Evolutionary conservation across 1,140 invertebrate species (phyloP).

Genomic region (Sipha flava): DNA sequence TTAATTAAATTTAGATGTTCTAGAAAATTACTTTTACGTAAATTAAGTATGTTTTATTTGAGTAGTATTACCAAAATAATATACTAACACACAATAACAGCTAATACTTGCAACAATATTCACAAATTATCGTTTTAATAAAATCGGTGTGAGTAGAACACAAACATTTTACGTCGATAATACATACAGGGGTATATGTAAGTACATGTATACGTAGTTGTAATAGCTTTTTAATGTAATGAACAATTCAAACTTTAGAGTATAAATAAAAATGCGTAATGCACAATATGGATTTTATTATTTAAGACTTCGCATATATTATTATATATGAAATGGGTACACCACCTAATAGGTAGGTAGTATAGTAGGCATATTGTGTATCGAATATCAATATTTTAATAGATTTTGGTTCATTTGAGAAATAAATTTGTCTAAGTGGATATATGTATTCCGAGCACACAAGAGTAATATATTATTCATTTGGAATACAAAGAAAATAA

Average conservation of each 20-base stretch:
- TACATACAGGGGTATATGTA: too few species aligned
- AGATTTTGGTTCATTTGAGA: not conserved
- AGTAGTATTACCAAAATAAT: not conserved
- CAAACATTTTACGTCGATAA: too few species aligned
- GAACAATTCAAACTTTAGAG: too few species aligned
- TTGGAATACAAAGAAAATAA: conserved; percentile 1
- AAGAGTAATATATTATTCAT: not conserved
- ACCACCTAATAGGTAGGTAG: too few species aligned
- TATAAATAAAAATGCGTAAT: too few species aligned
- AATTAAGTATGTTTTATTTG: too few species aligned
- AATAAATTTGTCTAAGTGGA: conserved; percentile 10
- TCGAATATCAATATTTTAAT: not conserved
- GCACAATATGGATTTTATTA: not conserved
- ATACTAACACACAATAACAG: not conserved
- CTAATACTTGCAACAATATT: too few species aligned
- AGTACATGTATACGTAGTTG: too few species aligned
- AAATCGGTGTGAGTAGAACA: too few species aligned
- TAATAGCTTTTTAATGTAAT: too few species aligned
- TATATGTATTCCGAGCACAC: not conserved
- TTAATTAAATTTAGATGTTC: not conserved
- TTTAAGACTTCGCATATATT: not conserved
- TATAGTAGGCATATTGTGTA: not conserved
- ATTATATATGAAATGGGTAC: not conserved
- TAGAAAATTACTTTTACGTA: not conserved
- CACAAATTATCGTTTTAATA: too few species aligned